A percentile compares a stretch with the other conserved stretches of the same genome.
Evolutionary conservation across 2,888 invertebrate genomes (phyloP).

Genomic region (Perizoma flavofasciatum): DNA sequence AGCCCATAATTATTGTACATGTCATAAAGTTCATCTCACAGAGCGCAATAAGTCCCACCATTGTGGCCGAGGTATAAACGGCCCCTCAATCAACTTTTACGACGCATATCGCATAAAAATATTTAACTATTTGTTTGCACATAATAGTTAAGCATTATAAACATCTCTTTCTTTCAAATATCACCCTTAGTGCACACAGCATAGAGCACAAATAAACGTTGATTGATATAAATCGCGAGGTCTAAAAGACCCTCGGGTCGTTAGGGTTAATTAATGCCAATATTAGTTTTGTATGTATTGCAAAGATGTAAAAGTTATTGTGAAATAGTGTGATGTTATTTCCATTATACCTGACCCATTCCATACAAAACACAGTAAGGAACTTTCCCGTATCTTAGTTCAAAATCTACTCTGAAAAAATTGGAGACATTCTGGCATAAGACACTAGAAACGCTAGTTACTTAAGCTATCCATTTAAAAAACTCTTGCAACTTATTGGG

Average conservation of each 20-base stretch:
- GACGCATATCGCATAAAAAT: conserved; percentile 78
- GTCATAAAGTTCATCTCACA: conserved; percentile 46
- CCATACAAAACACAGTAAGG: not conserved
- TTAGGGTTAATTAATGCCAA: conserved; percentile 63
- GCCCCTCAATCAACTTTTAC: conserved; percentile 80
- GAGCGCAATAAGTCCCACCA: conserved; percentile 55
- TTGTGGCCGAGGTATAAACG: conserved; percentile 62
- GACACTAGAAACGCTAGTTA: no score
- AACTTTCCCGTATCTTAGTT: no score
- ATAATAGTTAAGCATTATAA: conserved; percentile 62
- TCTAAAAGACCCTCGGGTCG: conserved; percentile 36
- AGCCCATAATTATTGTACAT: conserved; percentile 37
- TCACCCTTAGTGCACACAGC: conserved; percentile 37
- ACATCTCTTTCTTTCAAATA: conserved; percentile 36
- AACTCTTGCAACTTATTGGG: no score
- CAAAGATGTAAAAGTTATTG: conserved; percentile 47
- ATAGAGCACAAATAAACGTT: conserved; percentile 34
- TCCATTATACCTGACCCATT: conserved; percentile 9
- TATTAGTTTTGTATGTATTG: conserved; percentile 56
- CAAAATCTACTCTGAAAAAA: no score
- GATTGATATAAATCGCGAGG: conserved; percentile 15
- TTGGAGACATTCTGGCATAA: no score
- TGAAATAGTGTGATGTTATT: conserved; percentile 25
- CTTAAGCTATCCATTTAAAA: no score
- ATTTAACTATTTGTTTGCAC: conserved; percentile 81